A percentile compares a stretch with the other conserved stretches of the same genome.
These are phyloP conservation scores for Nemopilema nomurai DNA, from an alignment of 30 jellyfish, hydroid and myxozoan species.

Conservation along the genomic window DNA sequence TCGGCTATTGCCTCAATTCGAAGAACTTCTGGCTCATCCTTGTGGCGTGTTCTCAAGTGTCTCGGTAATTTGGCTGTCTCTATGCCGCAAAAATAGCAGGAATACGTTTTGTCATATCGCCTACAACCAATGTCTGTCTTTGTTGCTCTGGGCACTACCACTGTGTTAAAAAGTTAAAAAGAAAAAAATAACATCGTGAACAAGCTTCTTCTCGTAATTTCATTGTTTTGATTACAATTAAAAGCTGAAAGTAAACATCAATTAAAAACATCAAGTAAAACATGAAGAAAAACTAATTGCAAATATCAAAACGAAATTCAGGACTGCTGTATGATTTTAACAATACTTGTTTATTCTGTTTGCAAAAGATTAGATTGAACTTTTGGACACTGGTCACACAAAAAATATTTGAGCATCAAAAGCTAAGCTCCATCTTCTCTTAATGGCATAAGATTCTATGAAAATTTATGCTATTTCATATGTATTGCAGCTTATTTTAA, in stretches of 20 bases:
- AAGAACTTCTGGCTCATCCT: constrained; percentile 32
- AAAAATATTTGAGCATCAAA: background rate
- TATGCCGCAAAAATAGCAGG: constrained; percentile 36
- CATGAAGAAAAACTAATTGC: background rate
- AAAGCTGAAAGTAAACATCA: background rate
- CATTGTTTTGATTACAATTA: background rate
- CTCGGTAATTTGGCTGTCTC: constrained; percentile 21
- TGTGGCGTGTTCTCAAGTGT: constrained; percentile 43
- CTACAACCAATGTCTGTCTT: constrained; percentile 19
- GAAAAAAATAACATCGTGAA: background rate
- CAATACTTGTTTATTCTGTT: background rate
- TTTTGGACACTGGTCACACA: background rate
- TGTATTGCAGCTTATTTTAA: background rate
- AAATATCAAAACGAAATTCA: background rate
- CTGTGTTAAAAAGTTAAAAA: background rate
- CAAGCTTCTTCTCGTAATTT: background rate
- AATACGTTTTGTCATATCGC: constrained; percentile 28
- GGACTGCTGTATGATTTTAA: background rate
- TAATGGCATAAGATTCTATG: background rate
- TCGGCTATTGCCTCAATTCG: constrained; percentile 25
- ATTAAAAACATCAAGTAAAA: background rate
- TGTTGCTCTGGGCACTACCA: background rate
- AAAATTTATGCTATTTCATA: background rate
- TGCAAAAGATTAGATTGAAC: background rate
- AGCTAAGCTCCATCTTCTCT: background rate